A percentile compares a stretch with the other conserved stretches of the same genome.
Evolutionary conservation across 2,888 invertebrate genomes (phyloP).

Genomic region (Ochropleura plecta): DNA sequence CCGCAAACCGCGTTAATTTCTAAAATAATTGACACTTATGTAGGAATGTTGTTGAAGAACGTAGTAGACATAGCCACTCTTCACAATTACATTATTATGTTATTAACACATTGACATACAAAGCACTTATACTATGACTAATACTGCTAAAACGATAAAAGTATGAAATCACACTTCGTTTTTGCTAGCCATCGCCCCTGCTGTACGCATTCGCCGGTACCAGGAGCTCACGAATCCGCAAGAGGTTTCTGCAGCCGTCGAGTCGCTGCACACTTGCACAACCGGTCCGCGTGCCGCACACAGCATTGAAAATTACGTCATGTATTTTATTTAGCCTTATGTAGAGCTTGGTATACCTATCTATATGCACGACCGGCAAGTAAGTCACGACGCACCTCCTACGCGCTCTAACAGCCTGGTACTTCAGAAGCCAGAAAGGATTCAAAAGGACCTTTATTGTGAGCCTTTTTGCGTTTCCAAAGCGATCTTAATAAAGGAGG

Average conservation of each 20-base stretch:
- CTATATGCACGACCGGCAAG: constrained; percentile 76
- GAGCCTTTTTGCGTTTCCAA: constrained; percentile 43
- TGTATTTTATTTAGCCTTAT: constrained; percentile 86
- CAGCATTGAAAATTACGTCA: constrained; percentile 88
- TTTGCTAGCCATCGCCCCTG: constrained; percentile 57
- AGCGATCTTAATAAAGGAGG: constrained; percentile 21
- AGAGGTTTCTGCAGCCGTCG: constrained; percentile 79
- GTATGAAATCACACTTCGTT: constrained; percentile 40
- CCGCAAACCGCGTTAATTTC: background rate
- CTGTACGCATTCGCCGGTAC: constrained; percentile 73
- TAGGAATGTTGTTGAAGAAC: constrained; percentile 28
- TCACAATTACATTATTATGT: constrained; percentile 37
- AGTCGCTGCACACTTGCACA: constrained; percentile 80
- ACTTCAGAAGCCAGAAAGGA: constrained; percentile 82
- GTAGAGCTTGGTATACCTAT: constrained; percentile 81
- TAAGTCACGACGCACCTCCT: constrained; percentile 80
- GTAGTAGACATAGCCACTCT: constrained; percentile 16
- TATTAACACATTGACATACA: constrained; percentile 35
- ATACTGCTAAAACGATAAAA: constrained; percentile 34
- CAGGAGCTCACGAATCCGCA: constrained; percentile 80
- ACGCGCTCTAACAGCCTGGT: constrained; percentile 80
- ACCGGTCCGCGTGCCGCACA: constrained; percentile 82
- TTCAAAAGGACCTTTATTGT: constrained; percentile 69
- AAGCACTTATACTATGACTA: constrained; percentile 34
- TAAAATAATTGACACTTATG: constrained; percentile 10